Evolutionary conservation across 2,113 vertebrate species (phyloP), one percentile per base, ranked within the genome.

Genomic region (Phrynosoma platyrhinos): DNA sequence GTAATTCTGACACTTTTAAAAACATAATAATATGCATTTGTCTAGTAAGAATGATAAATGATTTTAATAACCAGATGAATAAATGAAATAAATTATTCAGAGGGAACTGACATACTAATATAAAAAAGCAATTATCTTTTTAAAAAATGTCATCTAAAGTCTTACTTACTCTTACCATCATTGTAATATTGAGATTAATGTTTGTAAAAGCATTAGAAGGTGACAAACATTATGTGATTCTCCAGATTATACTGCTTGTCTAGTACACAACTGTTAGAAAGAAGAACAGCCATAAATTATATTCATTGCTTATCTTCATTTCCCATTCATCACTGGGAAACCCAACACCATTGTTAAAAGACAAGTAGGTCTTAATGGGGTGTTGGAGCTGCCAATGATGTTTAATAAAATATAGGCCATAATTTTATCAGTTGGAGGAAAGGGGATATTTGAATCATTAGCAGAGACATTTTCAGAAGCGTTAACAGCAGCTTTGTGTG

Each of bases 61-160:
- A 9, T 75, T 89, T 89, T 86, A 86, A 86, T 89, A 69, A 88
- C 30, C 5, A 71, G 30, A 84, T 62, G 64, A 55, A 78, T 83
- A 78, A 78, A 58, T 79, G 74, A 89, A 89, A 83, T 78, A 79
- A 80, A 86, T 86, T 89, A 86, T 66, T 89, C 71, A 85, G n/a
- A 82, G 62, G 47, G n/a, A 81, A 75, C 2, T 81, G 55, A 80
- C 66, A 87, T 62, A 21, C 52, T 72, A 83, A 88, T 88, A 77
- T 53, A 68, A 40, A 69, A 62, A 86, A 86, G 62, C 42, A 82
- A 68, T 86, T 82, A 89, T 20, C 69, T 82, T 85, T 53, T 64
- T 4, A 27, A 52, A 83, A 83, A 77, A 58, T 53, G n/a, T 72
- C 62, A 86, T 62, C 64, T 52, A 62, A 18, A 78, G 69, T 5